Base-by-base conservation (phyloP, 2,888 invertebrate species). In the Ryuthela nishihirai region DNA sequence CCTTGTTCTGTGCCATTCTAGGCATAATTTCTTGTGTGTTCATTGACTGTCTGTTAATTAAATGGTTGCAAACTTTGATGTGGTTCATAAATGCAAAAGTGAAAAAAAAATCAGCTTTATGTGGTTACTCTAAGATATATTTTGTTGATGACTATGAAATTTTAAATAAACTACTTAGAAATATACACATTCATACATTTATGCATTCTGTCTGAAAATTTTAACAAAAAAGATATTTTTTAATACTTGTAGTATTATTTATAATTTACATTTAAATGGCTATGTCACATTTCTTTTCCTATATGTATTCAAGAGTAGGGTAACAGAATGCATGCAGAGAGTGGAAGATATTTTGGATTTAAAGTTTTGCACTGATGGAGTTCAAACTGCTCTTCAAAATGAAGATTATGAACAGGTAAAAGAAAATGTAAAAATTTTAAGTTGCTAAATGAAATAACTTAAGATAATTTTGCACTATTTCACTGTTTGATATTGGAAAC, bases 301-400 rank as follows among this genome's bases (percentile, higher is more conserved):
- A n/a, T n/a, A n/a, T 42, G 12, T 42, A 55, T 73, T 74, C 42
- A 72, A 91, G 85, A 88, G 86, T 65, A 83, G 92, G 54, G 97
- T 98, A 0, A 90, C 89, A 3, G 92, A 93, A 69, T 95, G 94
- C 70, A 91, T 98, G 73, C 85, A 88, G 67, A 79, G 97, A 54
- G 95, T 98, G 0, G 90, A 94, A 69, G 97, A 98, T 73, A 80
- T 98, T 34, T 84, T 97, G 56, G 97, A 98, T 73, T 78, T 98
- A 46, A 92, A 95, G 75, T 80, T 92, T 54, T 99, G 98, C 73
- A 93, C 94, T 43, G 91, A 95, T 73, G 98, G 97, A n/a, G 98
- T 99, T 0, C 88, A 93, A 65, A 84, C 88, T 44, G 95, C 99
- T 1, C 84, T 99, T 49, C 83, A 84, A 64, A 88, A 90, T 67